Evolutionary conservation across 2,113 vertebrate genomes (phyloP).

Genomic region (rat (Rattus norvegicus)): GRCr8 NC_086022.1:114718001-114718500

Average conservation of each 20-base stretch:
- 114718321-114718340: conserved; percentile 53
- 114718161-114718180: not conserved
- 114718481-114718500: conserved; percentile 66
- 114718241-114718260: not conserved
- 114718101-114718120: not conserved
- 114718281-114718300: conserved; percentile 37
- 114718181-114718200: not conserved
- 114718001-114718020: not conserved
- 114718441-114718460: conserved; percentile 39
- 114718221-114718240: not conserved
- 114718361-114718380: conserved; percentile 61
- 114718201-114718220: not conserved
- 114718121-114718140: not conserved
- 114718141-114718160: not conserved
- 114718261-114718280: not conserved
- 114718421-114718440: conserved; percentile 67
- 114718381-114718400: conserved; percentile 52
- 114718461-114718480: conserved; percentile 50
- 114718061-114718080: not conserved
- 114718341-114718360: conserved; percentile 36
- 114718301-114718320: conserved; percentile 26
- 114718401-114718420: not conserved
- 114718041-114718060: not conserved
- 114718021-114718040: not conserved
- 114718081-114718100: not conserved